phyloP scores from a whole-genome alignment of 2,888 invertebrate species.

The Rhagium mordax region DNA sequence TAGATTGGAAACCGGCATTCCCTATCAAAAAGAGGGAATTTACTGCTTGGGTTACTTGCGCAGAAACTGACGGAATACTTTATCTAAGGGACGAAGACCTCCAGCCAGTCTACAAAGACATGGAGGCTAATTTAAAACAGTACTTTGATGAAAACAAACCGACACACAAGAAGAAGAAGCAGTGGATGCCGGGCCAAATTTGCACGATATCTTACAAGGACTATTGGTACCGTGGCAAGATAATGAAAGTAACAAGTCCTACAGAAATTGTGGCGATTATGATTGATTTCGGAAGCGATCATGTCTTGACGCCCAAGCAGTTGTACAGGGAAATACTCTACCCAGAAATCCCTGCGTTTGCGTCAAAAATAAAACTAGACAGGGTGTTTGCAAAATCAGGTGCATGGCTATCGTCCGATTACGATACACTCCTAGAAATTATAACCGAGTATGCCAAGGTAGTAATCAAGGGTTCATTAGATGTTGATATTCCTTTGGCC shows the following conservation, averaged over 20 bases:
- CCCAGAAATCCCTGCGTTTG: conserved; percentile 78
- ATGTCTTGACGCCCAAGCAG: conserved; percentile 74
- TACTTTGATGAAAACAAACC: conserved; percentile 53
- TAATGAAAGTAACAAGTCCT: conserved; percentile 66
- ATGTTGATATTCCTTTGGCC: conserved; percentile 54
- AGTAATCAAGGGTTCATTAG: conserved; percentile 66
- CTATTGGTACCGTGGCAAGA: conserved; percentile 80
- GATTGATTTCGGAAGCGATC: conserved; percentile 89
- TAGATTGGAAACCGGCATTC: conserved; percentile 76
- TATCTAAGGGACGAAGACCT: conserved; percentile 65
- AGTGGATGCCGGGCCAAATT: conserved; percentile 77
- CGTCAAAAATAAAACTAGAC: conserved; percentile 75
- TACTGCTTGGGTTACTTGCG: conserved; percentile 76
- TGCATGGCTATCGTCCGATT: conserved; percentile 72
- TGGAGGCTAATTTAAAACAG: conserved; percentile 59
- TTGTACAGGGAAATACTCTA: conserved; percentile 77
- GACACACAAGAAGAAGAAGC: conserved; percentile 24
- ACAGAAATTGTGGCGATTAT: conserved; percentile 75
- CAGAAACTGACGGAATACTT: conserved; percentile 71
- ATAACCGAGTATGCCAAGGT: conserved; percentile 72
- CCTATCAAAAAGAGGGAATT: conserved; percentile 73
- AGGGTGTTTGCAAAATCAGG: conserved; percentile 67
- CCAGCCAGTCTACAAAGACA: conserved; percentile 54
- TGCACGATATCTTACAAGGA: conserved; percentile 82
- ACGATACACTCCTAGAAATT: conserved; percentile 76